phyloP scores from a whole-genome alignment of 2,888 invertebrate genomes.

The Nomada fucata region DNA sequence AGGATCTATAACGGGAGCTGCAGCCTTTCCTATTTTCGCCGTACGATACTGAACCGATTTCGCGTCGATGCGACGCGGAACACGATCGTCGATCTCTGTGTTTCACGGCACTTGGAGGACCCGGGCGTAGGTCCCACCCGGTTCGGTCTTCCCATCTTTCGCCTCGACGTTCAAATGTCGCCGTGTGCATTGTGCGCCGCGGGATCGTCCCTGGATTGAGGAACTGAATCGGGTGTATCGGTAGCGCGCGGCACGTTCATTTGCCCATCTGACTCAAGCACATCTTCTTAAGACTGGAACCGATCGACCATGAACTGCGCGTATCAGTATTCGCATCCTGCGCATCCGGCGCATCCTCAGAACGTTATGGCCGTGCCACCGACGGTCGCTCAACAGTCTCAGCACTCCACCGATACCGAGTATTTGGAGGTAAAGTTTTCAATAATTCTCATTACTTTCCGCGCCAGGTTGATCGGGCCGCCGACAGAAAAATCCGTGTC shows the following conservation, averaged over 20 bases:
- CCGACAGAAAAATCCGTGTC: background rate
- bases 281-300: no score
- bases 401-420: conserved; percentile 79
- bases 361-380: conserved; percentile 79
- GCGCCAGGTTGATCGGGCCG: conserved; percentile 31
- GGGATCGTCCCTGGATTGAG: background rate
- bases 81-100: conserved; percentile 21
- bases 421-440: conserved; percentile 80
- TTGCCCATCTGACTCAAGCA: background rate
- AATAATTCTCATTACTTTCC: background rate
- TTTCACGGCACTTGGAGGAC: background rate
- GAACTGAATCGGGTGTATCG: background rate
- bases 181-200: conserved; percentile 3
- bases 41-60: conserved; percentile 19
- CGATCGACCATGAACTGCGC: conserved; percentile 80
- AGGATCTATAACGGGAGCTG: conserved; percentile 49
- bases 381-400: conserved; percentile 74
- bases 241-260: background rate
- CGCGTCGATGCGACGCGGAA: conserved; percentile 2
- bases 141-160: background rate
- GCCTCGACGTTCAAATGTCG: conserved; percentile 2
- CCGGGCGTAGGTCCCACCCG: no score
- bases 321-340: conserved; percentile 81
- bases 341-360: conserved; percentile 80
- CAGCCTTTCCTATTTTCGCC: conserved; percentile 7